phyloP scores from a whole-genome alignment of 2,113 vertebrate species.

The Delphinapterus leucas region DNA sequence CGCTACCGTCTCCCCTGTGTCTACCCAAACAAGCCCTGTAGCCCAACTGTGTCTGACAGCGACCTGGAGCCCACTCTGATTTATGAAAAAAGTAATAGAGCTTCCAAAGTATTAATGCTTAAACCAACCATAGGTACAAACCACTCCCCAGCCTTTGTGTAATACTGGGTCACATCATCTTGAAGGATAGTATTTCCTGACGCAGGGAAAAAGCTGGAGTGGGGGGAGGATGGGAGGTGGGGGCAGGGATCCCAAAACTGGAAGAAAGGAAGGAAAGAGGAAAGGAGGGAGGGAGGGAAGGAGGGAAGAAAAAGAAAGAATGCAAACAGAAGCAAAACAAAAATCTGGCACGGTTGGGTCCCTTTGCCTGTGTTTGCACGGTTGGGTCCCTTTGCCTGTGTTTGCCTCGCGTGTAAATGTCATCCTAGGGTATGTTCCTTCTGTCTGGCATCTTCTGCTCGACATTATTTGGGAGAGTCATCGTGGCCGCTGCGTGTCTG shows the following conservation, averaged over 20 bases:
- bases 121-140: not conserved
- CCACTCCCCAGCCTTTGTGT: rapidly evolving
- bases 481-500: not conserved
- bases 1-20: rapidly evolving
- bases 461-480: not conserved
- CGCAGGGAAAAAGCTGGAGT: not conserved
- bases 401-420: not conserved
- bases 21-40: not conserved
- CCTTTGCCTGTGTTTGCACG: rapidly evolving
- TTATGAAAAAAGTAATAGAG: rapidly evolving
- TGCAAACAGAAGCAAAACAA: not conserved
- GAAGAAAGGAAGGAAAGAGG: not conserved
- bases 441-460: not conserved
- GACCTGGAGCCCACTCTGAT: not conserved
- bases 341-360: rapidly evolving
- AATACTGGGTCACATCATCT: too few relatives aligned
- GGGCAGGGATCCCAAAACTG: not conserved
- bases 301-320: not conserved
- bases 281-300: not conserved
- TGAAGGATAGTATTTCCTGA: not conserved
- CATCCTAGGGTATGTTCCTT: rapidly evolving
- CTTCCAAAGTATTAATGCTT: not conserved
- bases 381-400: rapidly evolving
- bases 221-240: not conserved
- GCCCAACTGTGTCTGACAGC: not conserved